Evolutionary conservation across 2,113 vertebrate species (phyloP).

Genomic region (Carassius carassius): DNA sequence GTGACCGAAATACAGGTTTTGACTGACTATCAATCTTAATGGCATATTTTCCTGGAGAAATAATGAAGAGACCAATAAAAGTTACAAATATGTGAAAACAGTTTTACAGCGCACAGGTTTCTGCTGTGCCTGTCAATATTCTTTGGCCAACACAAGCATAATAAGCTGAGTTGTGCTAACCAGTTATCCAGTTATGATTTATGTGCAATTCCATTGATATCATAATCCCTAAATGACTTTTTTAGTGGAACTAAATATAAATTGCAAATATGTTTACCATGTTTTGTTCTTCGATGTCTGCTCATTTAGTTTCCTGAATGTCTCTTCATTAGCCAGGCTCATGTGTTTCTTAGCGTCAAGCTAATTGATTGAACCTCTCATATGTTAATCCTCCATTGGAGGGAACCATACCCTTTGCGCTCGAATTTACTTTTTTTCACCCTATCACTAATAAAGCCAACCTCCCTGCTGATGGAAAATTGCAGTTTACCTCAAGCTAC

Average conservation of each 20-base stretch:
- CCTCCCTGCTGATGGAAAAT: slow-evolving; percentile 88
- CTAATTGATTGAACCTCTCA: slow-evolving; percentile 55
- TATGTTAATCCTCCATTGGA: slow-evolving; percentile 57
- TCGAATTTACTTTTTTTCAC: slow-evolving; percentile 68
- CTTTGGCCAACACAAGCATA: not conserved
- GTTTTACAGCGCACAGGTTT: not conserved
- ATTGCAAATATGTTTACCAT: slow-evolving; percentile 20
- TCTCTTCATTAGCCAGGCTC: slow-evolving; percentile 44
- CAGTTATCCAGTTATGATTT: not conserved
- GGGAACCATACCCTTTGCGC: slow-evolving; percentile 60
- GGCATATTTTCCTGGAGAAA: too few species aligned
- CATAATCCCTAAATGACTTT: not conserved
- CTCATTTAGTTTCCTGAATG: slow-evolving; percentile 15
- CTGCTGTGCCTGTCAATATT: too few species aligned
- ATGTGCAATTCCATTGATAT: not conserved
- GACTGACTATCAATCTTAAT: too few species aligned
- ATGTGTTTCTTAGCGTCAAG: slow-evolving; percentile 52
- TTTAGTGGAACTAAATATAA: not conserved
- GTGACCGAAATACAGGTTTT: too few species aligned
- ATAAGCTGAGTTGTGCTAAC: too few species aligned
- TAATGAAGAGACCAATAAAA: too few species aligned
- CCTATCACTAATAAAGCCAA: slow-evolving; percentile 84
- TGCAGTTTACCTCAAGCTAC: slow-evolving; percentile 88
- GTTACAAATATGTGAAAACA: not conserved
- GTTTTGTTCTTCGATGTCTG: slow-evolving; percentile 36